Conservation (phyloP, 2,797 vertebrate species). For the Anas georgica region DNA sequence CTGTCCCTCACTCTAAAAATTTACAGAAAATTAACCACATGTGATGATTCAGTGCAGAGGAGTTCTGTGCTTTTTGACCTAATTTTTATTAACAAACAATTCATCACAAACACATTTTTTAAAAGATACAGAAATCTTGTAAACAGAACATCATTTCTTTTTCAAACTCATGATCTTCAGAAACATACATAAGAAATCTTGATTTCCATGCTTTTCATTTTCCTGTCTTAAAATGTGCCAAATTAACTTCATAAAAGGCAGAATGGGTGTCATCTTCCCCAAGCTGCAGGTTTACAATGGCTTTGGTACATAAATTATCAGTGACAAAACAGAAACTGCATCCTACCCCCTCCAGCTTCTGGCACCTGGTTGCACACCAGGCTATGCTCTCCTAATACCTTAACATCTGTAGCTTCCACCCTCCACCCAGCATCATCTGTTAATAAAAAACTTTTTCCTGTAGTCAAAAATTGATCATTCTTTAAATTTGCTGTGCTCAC, state of each 20-base stretch:
- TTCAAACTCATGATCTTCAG: neutral
- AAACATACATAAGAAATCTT: neutral
- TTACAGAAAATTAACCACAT: neutral
- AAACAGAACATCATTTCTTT: neutral
- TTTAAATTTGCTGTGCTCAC: neutral
- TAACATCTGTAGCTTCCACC: neutral
- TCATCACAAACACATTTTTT: neutral
- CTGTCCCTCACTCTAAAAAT: neutral
- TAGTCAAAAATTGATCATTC: neutral
- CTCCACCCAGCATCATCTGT: neutral
- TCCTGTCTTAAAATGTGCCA: neutral
- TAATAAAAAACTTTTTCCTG: neutral
- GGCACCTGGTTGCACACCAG: fast-evolving
- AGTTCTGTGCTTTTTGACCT: neutral
- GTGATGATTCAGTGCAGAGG: neutral
- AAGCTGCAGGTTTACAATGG: neutral
- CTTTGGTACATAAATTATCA: neutral
- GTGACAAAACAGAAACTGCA: neutral
- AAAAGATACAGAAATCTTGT: neutral
- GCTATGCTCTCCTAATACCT: neutral
- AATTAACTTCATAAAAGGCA: neutral
- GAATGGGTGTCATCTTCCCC: neutral
- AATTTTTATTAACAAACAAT: neutral
- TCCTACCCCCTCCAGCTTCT: neutral
- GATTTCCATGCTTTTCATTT: neutral